Evolutionary conservation across 2,113 vertebrate species (phyloP).

Genomic region (Lycaon pictus): DNA sequence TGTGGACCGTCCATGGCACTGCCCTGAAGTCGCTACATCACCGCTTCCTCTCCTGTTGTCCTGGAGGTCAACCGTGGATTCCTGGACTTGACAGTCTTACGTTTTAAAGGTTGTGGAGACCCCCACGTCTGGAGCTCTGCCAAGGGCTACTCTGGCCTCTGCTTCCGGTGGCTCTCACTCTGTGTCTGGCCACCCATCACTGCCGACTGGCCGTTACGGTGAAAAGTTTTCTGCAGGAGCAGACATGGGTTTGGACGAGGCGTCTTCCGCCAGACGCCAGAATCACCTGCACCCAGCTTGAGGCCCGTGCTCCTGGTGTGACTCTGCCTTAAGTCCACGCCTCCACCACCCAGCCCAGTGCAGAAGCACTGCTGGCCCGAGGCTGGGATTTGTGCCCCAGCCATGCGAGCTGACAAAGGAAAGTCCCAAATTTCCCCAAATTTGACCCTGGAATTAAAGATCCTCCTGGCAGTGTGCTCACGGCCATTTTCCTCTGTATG

Average conservation of each 20-base stretch:
- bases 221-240: not conserved
- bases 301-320: no score
- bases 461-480: not conserved
- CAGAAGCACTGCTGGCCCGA: not conserved
- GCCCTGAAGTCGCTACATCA: not conserved
- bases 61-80: not conserved
- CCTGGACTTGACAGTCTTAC: not conserved
- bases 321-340: not conserved
- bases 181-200: fast-evolving
- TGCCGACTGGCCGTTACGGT: fast-evolving
- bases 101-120: not conserved
- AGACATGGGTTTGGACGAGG: not conserved
- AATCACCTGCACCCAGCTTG: not conserved
- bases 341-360: no score
- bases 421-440: not conserved
- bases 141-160: not conserved
- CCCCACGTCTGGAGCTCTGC: not conserved
- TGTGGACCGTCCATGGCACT: fast-evolving
- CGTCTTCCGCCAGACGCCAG: not conserved
- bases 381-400: not conserved
- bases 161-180: not conserved
- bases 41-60: not conserved
- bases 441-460: not conserved
- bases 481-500: not conserved
- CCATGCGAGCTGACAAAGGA: not conserved